Evolutionary conservation across 2,113 vertebrate genomes (phyloP), one percentile per base, ranked within the genome.

Genomic region (Pleuronectes platessa): DNA sequence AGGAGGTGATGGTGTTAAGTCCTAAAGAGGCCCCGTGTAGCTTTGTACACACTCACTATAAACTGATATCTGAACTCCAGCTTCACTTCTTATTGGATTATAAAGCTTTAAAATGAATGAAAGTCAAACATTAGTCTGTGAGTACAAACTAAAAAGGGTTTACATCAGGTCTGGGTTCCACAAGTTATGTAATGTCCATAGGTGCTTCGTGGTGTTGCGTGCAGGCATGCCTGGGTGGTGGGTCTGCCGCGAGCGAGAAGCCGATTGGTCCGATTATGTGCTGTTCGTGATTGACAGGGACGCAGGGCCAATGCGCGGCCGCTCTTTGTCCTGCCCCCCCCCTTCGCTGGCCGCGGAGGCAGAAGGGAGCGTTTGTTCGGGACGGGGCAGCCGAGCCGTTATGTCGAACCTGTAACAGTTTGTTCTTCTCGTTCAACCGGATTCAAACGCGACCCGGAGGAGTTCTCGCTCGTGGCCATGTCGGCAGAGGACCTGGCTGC

Each of bases 101-200:
- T 11, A 9, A 3, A 9, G 51, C 8, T 54, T 7, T n/a, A 21
- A 21, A 20, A 54, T 9, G 20, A 49, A n/a, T 54, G 18, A 20
- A 20, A 8, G 20, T n/a, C 51, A 54, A 54, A 54, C n/a, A n/a
- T n/a, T 17, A 21, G 51, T 10, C 14, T 24, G 21, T 2, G 10
- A 35, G 17, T 37, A 59, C n/a, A 70, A 78, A 24, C 18, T 14
- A 18, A 26, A 64, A 64, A 17, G 1, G 40, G 13, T 54, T 20
- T 53, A 45, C 27, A 24, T 24, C 6, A 18, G 42, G n/a, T 27
- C 24, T 58, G 71, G 58, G 42, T 63, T 61, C 45, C 45, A 49
- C 8, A 45, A 76, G 65, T 90, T 91, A 90, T 85, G 86, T 89
- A 91, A 92, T 83, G 71, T 81, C 66, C 69, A 84, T 76, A 51